Percentiles rank a stretch among this genome's conserved stretches.
Evolutionary conservation across 2,888 invertebrate species (phyloP).

Genomic region (Platycnemis pennipes): DNA sequence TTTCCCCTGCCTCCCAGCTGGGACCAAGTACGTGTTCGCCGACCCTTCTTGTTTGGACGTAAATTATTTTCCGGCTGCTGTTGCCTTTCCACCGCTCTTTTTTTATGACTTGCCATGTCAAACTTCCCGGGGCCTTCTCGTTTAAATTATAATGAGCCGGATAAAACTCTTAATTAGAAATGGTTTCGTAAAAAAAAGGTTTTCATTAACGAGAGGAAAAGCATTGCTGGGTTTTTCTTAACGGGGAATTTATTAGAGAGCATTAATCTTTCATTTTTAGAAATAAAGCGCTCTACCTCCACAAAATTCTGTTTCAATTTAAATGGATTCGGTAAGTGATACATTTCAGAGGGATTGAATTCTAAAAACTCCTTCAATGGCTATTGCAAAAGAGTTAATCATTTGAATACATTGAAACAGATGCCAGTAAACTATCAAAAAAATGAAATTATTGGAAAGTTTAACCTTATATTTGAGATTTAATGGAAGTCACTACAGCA

Average conservation of each 20-base stretch:
- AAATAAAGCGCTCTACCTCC: background rate
- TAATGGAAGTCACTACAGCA: no score
- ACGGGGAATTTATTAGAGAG: background rate
- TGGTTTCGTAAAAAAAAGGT: background rate
- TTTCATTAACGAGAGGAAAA: background rate
- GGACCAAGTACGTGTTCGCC: background rate
- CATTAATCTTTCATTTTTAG: slow-evolving; percentile 5
- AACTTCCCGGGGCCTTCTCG: slow-evolving; percentile 25
- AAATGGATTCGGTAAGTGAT: background rate
- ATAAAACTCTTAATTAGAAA: slow-evolving; percentile 30
- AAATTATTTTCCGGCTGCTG: background rate
- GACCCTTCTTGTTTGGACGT: slow-evolving; percentile 46
- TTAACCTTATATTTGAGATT: no score
- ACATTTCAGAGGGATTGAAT: background rate
- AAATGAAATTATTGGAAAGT: no score
- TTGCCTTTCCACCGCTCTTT: background rate
- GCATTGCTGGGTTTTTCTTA: background rate
- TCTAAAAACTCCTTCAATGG: no score
- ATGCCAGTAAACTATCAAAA: no score
- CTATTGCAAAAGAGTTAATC: no score
- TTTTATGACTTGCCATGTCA: slow-evolving; percentile 21
- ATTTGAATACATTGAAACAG: no score
- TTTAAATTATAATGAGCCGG: slow-evolving; percentile 39
- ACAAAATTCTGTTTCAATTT: slow-evolving; percentile 8
- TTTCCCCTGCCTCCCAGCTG: background rate